Evolutionary conservation across 2,888 invertebrate species (phyloP).

Genomic region (Chymomyza fuscimana): DNA sequence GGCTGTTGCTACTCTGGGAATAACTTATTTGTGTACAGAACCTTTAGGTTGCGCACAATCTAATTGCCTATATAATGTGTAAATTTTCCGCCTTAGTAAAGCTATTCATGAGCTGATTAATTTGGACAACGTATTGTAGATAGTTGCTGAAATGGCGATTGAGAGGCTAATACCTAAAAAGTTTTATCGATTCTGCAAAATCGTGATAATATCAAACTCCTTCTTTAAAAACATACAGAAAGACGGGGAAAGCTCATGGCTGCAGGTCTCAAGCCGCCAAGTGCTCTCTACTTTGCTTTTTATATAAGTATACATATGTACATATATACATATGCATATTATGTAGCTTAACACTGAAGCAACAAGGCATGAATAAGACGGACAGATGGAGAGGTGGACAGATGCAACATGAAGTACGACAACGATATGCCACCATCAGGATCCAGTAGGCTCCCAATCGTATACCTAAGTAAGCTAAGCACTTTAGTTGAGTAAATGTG

Average conservation of each 20-base stretch:
- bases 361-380: not conserved
- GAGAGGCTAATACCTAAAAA: too few relatives aligned
- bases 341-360: not conserved
- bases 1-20: not conserved
- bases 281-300: not conserved
- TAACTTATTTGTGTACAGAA: not conserved
- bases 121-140: not conserved
- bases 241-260: not conserved
- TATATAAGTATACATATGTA: not conserved
- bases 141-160: not conserved
- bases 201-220: too few relatives aligned
- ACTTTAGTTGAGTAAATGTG: slow-evolving; percentile 45
- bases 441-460: not conserved
- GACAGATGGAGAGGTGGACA: too few relatives aligned
- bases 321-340: not conserved
- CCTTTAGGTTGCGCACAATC: slow-evolving; percentile 29
- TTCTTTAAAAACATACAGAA: slow-evolving; percentile 19
- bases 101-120: slow-evolving; percentile 35
- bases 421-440: not conserved
- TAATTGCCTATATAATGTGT: slow-evolving; percentile 56
- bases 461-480: slow-evolving; percentile 68
- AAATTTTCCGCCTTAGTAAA: slow-evolving; percentile 68
- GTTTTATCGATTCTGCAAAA: too few relatives aligned
- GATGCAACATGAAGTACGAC: not conserved
- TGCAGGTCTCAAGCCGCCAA: not conserved